Evolutionary conservation across 2,888 invertebrate genomes (phyloP).

Genomic region (Eupelmus urozonus): DNA sequence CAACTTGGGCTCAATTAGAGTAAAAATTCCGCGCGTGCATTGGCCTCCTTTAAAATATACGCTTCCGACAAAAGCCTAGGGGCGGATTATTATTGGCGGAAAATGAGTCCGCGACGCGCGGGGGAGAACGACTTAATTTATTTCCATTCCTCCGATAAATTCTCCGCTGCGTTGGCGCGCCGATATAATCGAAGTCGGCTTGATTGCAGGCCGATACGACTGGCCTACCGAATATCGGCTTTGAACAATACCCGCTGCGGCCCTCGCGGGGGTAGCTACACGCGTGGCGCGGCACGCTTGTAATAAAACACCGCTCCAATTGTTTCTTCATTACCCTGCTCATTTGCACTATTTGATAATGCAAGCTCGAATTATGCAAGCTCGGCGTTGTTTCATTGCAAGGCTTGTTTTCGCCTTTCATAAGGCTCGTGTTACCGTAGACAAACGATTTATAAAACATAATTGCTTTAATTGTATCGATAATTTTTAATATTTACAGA

Average conservation of each 20-base stretch:
- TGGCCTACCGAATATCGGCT: not conserved
- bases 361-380: too few species aligned
- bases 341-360: conserved; percentile 37
- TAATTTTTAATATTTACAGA: too few species aligned
- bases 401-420: too few species aligned
- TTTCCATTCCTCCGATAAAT: conserved; percentile 15
- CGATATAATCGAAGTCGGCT: conserved; percentile 24
- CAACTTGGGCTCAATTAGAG: not conserved
- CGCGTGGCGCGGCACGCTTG: not conserved
- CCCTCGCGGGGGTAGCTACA: not conserved
- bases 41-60: not conserved
- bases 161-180: not conserved
- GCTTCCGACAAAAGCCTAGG: not conserved
- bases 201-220: conserved; percentile 30
- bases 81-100: not conserved
- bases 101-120: not conserved
- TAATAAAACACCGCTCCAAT: conserved; percentile 33
- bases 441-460: too few species aligned
- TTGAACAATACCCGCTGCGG: conserved; percentile 5
- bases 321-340: conserved; percentile 47
- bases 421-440: too few species aligned
- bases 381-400: too few species aligned
- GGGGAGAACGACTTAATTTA: conserved; percentile 24
- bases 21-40: not conserved
- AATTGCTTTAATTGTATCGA: too few species aligned